These are phyloP conservation scores for Zaprionus gabonicus DNA, from an alignment of 1,140 invertebrate species.

Conservation along the genomic window DNA sequence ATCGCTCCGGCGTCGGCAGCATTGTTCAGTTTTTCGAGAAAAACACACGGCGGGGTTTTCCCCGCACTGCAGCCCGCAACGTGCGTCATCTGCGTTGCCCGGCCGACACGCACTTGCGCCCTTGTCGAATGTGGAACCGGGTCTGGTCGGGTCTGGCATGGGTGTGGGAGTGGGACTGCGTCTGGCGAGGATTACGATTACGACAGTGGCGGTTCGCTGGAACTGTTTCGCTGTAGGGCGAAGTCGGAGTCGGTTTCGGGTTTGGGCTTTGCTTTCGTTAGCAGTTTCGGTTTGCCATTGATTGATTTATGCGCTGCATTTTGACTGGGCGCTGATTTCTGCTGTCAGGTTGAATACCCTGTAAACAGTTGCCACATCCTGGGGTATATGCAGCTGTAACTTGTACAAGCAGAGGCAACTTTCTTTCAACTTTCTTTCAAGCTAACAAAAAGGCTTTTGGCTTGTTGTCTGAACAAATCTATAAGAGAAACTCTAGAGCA, in stretches of 20 bases:
- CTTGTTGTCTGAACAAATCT: no score
- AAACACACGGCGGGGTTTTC: constrained; percentile 50
- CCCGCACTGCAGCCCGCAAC: constrained; percentile 16
- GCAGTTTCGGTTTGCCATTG: constrained; percentile 43
- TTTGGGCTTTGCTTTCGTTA: constrained; percentile 2
- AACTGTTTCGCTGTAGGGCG: neutral
- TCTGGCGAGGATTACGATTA: constrained; percentile 29
- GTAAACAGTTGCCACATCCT: neutral
- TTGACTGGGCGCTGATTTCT: constrained; percentile 20
- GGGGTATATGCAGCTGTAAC: neutral
- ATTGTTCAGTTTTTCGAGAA: constrained; percentile 54
- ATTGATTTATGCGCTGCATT: constrained; percentile 51
- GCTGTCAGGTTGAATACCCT: constrained; percentile 14
- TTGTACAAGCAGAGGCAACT: neutral
- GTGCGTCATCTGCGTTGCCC: constrained; percentile 62
- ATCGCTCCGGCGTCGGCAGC: constrained; percentile 19
- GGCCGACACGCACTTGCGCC: constrained; percentile 23
- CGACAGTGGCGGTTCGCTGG: constrained; percentile 20
- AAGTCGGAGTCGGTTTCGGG: constrained; percentile 11
- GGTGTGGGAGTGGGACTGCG: no score
- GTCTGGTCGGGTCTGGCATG: neutral
- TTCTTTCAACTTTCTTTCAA: no score
- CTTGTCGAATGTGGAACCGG: neutral
- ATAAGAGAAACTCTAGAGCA: no score
- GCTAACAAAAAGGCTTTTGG: no score